A percentile compares a stretch with the other conserved stretches of the same genome.
phyloP scores from a whole-genome alignment of 2,797 vertebrate genomes.

The Malacoraja senta region DNA sequence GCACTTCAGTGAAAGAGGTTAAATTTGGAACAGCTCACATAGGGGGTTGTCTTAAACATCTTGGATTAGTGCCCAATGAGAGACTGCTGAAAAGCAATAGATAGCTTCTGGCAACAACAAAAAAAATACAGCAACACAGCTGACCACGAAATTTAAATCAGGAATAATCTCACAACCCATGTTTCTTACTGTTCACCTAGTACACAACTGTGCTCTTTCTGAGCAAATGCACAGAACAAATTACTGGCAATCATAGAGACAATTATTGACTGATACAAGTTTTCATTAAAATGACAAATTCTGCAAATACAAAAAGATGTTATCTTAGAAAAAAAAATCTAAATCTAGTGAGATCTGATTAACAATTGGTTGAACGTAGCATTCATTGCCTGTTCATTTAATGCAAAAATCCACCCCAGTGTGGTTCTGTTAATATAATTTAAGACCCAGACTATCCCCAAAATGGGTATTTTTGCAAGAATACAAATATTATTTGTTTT shows the following conservation, averaged over 20 bases:
- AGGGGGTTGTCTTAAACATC: conserved; percentile 54
- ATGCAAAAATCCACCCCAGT: neutral
- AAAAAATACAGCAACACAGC: conserved; percentile 51
- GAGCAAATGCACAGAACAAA: neutral
- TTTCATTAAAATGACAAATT: neutral
- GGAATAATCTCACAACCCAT: neutral
- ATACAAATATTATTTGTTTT: neutral
- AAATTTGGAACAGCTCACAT: conserved; percentile 60
- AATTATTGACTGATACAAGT: neutral
- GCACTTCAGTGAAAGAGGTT: conserved; percentile 62
- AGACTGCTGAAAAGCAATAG: conserved; percentile 62
- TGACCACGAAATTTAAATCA: conserved; percentile 55
- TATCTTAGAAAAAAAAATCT: neutral
- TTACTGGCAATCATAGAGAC: neutral
- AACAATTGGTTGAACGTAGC: neutral
- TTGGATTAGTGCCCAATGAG: conserved; percentile 66
- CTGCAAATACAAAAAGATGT: neutral
- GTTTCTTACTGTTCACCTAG: conserved; percentile 15
- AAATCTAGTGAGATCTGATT: neutral
- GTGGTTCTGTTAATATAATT: neutral
- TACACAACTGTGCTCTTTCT: neutral
- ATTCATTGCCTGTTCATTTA: neutral
- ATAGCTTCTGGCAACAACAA: conserved; percentile 60
- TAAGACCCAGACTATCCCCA: neutral
- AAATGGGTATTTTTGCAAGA: neutral